These are phyloP conservation scores for Hippotragus niger DNA, from an alignment of 2,113 vertebrate genomes.

Conservation along the genomic window DNA sequence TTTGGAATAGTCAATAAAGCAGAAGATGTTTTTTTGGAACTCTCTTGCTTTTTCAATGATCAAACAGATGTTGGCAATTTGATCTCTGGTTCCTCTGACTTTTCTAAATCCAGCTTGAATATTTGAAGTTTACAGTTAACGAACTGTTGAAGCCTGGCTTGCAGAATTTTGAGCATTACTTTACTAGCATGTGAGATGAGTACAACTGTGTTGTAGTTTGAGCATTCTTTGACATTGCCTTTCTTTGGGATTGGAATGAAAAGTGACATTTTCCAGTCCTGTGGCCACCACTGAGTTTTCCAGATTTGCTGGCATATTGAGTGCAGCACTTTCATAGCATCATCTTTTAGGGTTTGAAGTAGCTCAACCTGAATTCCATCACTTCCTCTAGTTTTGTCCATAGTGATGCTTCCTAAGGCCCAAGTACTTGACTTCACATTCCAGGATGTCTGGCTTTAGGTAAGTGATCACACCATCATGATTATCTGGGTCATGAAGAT, in stretches of 20 bases:
- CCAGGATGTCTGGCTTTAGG: not conserved
- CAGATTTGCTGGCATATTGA: not conserved
- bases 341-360: not conserved
- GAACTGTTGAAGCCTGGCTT: not conserved
- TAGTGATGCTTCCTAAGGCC: not conserved
- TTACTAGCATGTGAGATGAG: not conserved
- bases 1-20: not conserved
- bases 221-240: not conserved
- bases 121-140: not conserved
- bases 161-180: not conserved
- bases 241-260: not conserved
- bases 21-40: not conserved
- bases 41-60: not conserved
- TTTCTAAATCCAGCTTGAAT: not conserved
- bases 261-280: not conserved
- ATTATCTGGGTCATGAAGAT: not conserved
- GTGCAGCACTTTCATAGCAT: not conserved
- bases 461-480: not conserved
- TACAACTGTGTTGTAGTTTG: not conserved
- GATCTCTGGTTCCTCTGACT: not conserved
- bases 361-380: not conserved
- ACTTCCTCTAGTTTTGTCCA: not conserved
- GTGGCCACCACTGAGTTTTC: not conserved
- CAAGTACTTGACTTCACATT: not conserved
- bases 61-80: not conserved